phyloP scores from a whole-genome alignment of 2,113 vertebrate genomes.

The Bagarius yarrelli region DNA sequence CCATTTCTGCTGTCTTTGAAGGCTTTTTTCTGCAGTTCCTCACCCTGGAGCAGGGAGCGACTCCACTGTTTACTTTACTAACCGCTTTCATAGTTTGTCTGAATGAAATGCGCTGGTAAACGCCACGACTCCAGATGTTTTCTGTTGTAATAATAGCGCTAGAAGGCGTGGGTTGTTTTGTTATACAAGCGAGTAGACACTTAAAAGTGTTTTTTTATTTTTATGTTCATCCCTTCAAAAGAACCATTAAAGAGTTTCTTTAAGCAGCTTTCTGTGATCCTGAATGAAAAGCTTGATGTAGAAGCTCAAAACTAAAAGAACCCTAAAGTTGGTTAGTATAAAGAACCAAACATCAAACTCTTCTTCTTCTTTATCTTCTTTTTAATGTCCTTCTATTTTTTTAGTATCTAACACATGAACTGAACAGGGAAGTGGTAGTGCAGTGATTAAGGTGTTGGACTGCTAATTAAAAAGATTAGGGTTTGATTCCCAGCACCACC shows the following conservation, averaged over 20 bases:
- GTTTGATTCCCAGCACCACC: no score
- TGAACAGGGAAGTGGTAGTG: no score
- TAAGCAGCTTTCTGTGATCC: background rate
- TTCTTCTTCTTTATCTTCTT: no score
- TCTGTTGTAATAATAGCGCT: background rate
- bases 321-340: background rate
- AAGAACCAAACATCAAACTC: background rate
- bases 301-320: background rate
- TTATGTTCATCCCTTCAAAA: background rate
- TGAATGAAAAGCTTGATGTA: background rate
- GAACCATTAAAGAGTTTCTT: background rate
- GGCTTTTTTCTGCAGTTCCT: constrained; percentile 54
- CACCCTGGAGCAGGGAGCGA: constrained; percentile 42
- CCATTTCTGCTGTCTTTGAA: constrained; percentile 60
- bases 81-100: constrained; percentile 70
- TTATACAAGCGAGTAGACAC: background rate
- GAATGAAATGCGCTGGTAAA: constrained; percentile 60
- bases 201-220: background rate
- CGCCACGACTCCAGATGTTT: background rate
- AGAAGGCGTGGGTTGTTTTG: no score
- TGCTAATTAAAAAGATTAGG: no score
- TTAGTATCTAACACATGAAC: background rate
- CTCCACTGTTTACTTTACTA: constrained; percentile 73
- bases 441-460: no score
- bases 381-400: background rate